Evolutionary conservation across 2,113 vertebrate genomes (phyloP).

Genomic region (Rhadina sibilatrix): DNA sequence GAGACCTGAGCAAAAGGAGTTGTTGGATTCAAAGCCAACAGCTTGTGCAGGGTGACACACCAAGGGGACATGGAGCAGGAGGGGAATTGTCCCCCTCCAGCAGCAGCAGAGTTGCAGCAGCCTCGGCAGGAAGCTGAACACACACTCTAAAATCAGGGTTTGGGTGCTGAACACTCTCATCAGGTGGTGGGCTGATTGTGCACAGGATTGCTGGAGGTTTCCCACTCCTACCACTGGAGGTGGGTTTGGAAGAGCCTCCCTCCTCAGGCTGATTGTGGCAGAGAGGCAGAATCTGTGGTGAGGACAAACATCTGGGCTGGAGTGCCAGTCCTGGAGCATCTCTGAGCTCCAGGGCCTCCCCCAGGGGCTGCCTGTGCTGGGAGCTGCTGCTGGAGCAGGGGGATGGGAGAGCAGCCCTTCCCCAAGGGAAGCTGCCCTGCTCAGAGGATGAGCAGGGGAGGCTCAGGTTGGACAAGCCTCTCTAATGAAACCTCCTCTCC

Average conservation of each 20-base stretch:
- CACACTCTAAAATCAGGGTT: background rate
- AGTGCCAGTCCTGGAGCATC: background rate
- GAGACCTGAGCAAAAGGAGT: background rate
- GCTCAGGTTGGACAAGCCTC: no score
- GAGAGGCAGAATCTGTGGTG: background rate
- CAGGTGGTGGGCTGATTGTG: background rate
- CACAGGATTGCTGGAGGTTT: background rate
- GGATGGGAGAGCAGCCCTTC: background rate
- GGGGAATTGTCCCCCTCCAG: background rate
- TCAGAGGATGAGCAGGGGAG: conserved; percentile 1
- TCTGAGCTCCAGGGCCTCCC: background rate
- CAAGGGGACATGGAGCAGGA: background rate
- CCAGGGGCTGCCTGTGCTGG: background rate
- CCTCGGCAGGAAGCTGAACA: background rate
- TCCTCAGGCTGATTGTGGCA: background rate
- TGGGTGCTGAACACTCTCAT: background rate
- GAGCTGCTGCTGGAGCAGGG: background rate
- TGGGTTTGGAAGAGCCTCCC: background rate
- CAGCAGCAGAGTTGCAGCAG: background rate
- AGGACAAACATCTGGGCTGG: background rate
- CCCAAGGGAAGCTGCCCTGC: background rate
- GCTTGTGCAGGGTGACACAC: background rate
- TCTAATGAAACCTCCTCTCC: conserved; percentile 53
- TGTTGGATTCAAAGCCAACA: background rate
- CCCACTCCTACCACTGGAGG: background rate